Evolutionary conservation across 2,797 vertebrate genomes (phyloP).

Genomic region (Eleutherodactylus coqui): DNA sequence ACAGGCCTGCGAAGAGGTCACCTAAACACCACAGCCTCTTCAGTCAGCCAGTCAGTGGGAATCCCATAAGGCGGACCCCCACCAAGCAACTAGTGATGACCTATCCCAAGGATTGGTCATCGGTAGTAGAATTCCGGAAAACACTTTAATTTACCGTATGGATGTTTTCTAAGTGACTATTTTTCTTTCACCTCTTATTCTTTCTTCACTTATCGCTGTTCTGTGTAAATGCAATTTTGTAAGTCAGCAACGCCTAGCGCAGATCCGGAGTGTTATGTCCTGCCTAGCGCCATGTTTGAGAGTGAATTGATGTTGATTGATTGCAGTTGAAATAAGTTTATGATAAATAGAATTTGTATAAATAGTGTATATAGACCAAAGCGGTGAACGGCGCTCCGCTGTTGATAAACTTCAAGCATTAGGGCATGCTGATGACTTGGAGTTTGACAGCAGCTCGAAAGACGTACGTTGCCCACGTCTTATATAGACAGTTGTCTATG

Average conservation of each 20-base stretch:
- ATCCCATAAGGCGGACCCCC: no score
- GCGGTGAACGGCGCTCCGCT: neutral
- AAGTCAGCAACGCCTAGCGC: conserved; percentile 65
- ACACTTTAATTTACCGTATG: neutral
- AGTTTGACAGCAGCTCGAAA: neutral
- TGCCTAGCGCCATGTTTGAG: conserved; percentile 1
- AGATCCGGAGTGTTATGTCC: conserved; percentile 49
- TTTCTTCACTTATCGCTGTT: neutral
- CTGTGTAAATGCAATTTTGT: conserved; percentile 38
- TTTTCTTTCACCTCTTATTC: neutral
- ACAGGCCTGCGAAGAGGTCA: no score
- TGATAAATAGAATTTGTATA: conserved; percentile 67
- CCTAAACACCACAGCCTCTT: no score
- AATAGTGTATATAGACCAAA: conserved; percentile 70
- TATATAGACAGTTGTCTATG: conserved; percentile 67
- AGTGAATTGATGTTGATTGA: conserved; percentile 55
- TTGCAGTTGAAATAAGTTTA: conserved; percentile 64
- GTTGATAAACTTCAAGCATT: neutral
- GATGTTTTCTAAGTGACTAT: neutral
- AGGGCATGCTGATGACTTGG: neutral
- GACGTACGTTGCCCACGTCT: neutral
- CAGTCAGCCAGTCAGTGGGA: no score
- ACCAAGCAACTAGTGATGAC: no score
- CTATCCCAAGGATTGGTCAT: no score
- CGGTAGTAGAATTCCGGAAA: no score